These are phyloP conservation scores for Halcyon badia DNA, from an alignment of 2,797 vertebrate genomes.

Conservation along the genomic window DNA sequence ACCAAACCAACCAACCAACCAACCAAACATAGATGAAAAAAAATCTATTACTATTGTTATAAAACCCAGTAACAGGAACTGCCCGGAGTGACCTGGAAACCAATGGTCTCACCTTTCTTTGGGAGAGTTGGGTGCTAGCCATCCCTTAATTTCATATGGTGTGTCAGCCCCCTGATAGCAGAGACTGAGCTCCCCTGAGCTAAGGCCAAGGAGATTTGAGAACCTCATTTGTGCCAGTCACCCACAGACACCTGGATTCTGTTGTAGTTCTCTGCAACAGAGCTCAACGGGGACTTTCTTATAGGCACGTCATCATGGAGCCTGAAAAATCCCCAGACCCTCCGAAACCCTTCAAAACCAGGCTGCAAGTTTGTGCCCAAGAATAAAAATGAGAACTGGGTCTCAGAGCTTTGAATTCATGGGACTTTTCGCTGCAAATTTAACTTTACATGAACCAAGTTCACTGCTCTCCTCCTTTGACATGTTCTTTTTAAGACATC, in stretches of 20 bases:
- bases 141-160: neutral
- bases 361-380: neutral
- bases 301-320: fast-evolving
- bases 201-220: neutral
- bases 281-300: neutral
- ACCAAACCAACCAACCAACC: no score
- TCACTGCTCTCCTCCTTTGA: neutral
- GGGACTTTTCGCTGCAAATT: slow-evolving; percentile 7
- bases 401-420: slow-evolving; percentile 15
- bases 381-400: neutral
- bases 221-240: neutral
- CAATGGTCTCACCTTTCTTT: neutral
- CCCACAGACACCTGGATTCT: neutral
- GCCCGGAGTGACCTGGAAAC: neutral
- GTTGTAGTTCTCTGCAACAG: neutral
- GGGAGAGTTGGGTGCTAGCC: neutral
- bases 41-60: neutral
- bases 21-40: neutral
- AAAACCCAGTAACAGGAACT: neutral
- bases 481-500: slow-evolving; percentile 57
- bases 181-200: neutral
- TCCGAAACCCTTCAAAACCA: neutral
- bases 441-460: slow-evolving; percentile 42
- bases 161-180: neutral
- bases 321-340: neutral